Conservation (phyloP, 2,797 vertebrate species). For the Trachops cirrhosus region DNA sequence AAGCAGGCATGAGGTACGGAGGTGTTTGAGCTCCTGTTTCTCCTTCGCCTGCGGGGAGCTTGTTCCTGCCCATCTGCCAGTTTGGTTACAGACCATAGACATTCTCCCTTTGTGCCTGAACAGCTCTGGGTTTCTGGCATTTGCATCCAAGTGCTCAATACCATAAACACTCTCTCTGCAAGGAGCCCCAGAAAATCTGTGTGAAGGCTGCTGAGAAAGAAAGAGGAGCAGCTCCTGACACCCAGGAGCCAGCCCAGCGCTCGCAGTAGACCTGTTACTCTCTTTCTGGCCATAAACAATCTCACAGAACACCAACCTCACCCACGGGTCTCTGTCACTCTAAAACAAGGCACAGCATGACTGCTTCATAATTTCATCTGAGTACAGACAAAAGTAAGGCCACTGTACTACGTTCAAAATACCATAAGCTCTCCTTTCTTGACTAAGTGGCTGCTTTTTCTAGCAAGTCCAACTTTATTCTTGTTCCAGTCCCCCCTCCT, state of each 20-base stretch:
- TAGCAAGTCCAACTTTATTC: background rate
- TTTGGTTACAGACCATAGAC: background rate
- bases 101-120: background rate
- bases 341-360: background rate
- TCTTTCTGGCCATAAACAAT: background rate
- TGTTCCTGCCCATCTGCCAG: background rate
- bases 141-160: background rate
- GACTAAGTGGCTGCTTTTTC: background rate
- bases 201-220: background rate
- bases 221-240: background rate
- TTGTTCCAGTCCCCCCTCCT: background rate
- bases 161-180: background rate
- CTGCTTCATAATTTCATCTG: background rate
- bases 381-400: background rate
- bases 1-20: background rate
- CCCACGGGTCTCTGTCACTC: background rate
- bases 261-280: background rate
- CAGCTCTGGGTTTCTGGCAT: background rate
- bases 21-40: too few species aligned
- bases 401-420: background rate
- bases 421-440: background rate
- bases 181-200: background rate
- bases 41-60: too few species aligned
- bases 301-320: background rate
- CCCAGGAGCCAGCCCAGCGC: background rate